A percentile compares a stretch with the other conserved stretches of the same genome.
Evolutionary conservation across 2,113 vertebrate genomes (phyloP).

Genomic region (Furnarius figulus): DNA sequence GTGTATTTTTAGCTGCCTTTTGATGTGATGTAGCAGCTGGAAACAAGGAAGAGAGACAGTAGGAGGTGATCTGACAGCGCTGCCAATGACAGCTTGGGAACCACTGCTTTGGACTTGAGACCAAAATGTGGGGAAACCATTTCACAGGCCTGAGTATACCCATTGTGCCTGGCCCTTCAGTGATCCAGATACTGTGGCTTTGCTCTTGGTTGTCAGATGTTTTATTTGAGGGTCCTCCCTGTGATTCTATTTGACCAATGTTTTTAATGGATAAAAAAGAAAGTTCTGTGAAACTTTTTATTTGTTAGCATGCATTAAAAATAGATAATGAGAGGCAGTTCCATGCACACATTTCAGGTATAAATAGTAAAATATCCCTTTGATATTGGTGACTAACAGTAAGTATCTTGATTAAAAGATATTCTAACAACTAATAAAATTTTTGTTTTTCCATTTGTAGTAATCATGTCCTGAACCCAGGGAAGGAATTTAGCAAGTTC

Average conservation of each 20-base stretch:
- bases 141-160: background rate
- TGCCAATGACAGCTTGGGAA: background rate
- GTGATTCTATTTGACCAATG: background rate
- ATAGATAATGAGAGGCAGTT: background rate
- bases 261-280: background rate
- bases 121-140: background rate
- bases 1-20: conserved; percentile 75
- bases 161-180: background rate
- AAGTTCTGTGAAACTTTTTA: background rate
- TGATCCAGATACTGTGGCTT: background rate
- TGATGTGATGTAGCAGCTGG: conserved; percentile 72
- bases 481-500: background rate
- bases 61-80: conserved; percentile 28
- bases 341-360: background rate
- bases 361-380: background rate
- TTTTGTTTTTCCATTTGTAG: background rate
- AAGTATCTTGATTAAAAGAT: background rate
- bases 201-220: background rate
- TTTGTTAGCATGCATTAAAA: background rate
- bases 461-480: conserved; percentile 31
- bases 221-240: background rate
- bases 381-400: background rate
- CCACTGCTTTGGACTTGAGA: background rate
- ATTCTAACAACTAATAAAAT: background rate
- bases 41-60: conserved; percentile 42